Percentiles rank a stretch among this genome's conserved stretches.
These are phyloP conservation scores for Trichoplusia ni DNA, from an alignment of 1,140 invertebrate species.

Conservation along the genomic window DNA sequence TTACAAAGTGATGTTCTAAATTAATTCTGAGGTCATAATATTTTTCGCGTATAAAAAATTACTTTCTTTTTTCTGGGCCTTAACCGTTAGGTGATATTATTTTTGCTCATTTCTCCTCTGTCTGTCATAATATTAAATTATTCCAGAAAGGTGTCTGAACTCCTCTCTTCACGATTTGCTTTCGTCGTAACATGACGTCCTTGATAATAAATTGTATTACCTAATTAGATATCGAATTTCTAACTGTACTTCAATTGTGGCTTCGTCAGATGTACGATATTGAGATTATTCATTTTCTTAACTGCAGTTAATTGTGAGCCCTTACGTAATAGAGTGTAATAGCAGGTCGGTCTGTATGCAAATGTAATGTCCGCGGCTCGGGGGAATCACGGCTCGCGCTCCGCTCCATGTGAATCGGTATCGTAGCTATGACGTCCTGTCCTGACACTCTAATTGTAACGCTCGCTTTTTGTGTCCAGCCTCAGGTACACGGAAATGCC, in stretches of 20 bases:
- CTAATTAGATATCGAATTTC: slow-evolving; percentile 11
- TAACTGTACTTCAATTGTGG: not conserved
- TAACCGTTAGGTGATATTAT: too few species aligned
- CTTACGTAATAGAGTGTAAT: slow-evolving; percentile 24
- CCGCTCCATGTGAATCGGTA: slow-evolving; percentile 12
- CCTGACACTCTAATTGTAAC: slow-evolving; percentile 33
- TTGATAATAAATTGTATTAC: not conserved
- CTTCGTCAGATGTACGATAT: not conserved
- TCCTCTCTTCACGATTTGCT: not conserved
- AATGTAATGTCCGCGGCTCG: slow-evolving; percentile 25
- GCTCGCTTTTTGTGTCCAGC: slow-evolving; percentile 29
- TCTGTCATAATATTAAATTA: slow-evolving; percentile 6
- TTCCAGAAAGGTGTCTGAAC: not conserved
- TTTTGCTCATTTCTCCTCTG: too few species aligned
- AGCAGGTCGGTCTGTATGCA: slow-evolving; percentile 31
- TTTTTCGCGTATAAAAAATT: too few species aligned
- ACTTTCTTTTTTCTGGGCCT: too few species aligned
- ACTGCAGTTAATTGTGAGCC: not conserved
- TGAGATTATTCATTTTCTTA: not conserved
- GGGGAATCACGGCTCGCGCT: not conserved
- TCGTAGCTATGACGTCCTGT: slow-evolving; percentile 3
- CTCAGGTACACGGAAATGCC: slow-evolving; percentile 10
- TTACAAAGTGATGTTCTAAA: too few species aligned
- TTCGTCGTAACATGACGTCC: not conserved
- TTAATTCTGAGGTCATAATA: too few species aligned